These are phyloP conservation scores for Dasypus novemcinctus DNA, from an alignment of 2,113 vertebrate species.

Conservation along the genomic window DNA sequence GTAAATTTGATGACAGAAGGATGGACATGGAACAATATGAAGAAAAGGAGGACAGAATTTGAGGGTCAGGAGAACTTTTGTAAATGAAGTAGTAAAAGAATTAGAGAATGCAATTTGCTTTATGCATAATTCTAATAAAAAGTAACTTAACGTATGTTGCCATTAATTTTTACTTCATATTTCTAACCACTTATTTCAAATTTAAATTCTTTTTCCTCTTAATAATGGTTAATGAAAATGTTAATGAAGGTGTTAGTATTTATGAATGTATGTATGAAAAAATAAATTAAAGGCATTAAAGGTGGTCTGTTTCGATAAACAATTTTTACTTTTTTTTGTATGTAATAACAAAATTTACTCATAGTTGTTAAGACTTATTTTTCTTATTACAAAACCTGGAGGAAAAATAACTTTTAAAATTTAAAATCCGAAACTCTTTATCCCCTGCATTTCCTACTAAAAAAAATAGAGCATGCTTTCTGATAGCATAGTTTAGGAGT, in stretches of 20 bases:
- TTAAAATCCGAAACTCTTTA: not conserved
- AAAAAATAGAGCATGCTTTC: not conserved
- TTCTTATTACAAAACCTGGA: not conserved
- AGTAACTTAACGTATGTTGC: not conserved
- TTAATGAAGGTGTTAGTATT: not conserved
- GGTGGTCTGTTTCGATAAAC: not conserved
- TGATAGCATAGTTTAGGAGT: too few species aligned
- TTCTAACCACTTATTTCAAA: not conserved
- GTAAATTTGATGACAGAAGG: not conserved
- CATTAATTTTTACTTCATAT: not conserved
- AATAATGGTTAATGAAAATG: not conserved
- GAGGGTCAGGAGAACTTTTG: not conserved
- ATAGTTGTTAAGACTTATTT: not conserved
- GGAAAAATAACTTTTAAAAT: not conserved
- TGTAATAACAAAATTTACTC: not conserved
- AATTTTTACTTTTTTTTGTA: not conserved
- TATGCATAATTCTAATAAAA: not conserved
- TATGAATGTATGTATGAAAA: not conserved
- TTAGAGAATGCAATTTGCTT: not conserved
- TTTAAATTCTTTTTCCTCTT: not conserved
- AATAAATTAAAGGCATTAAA: not conserved
- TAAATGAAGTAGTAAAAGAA: not conserved
- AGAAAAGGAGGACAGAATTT: not conserved
- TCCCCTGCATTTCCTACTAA: not conserved
- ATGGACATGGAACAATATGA: not conserved